These are phyloP conservation scores for Xenopus petersii DNA, from an alignment of 2,797 vertebrate species.

Conservation along the genomic window DNA sequence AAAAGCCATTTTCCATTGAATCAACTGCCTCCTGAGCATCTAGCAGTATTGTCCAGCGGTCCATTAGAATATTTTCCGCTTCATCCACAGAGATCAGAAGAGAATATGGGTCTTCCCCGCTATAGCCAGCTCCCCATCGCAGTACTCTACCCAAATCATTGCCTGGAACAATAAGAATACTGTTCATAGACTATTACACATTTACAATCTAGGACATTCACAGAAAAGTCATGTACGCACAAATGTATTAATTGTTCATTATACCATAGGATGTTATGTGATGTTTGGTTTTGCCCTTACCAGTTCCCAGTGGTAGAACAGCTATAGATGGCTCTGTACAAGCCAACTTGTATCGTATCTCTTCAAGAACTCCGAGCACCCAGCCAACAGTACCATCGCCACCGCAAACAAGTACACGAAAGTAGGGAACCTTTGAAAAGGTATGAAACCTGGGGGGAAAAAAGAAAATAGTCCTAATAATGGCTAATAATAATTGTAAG, in stretches of 20 bases:
- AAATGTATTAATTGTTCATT: no score
- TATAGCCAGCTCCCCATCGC: slow-evolving; percentile 91
- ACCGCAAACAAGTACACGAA: slow-evolving; percentile 90
- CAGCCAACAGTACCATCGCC: slow-evolving; percentile 92
- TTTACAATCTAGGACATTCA: no score
- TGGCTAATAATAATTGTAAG: no score
- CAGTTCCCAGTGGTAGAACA: slow-evolving; percentile 91
- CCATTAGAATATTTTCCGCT: slow-evolving; percentile 87
- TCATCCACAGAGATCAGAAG: slow-evolving; percentile 84
- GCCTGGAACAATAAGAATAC: slow-evolving; percentile 62
- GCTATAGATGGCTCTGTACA: slow-evolving; percentile 87
- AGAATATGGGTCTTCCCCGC: slow-evolving; percentile 81
- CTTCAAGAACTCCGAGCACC: slow-evolving; percentile 88
- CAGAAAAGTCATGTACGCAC: no score
- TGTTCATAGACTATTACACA: not conserved
- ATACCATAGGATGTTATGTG: no score
- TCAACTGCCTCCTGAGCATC: slow-evolving; percentile 79
- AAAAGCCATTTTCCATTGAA: slow-evolving; percentile 67
- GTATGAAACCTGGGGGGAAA: slow-evolving; percentile 74
- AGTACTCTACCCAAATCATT: slow-evolving; percentile 90
- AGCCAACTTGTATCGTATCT: slow-evolving; percentile 78
- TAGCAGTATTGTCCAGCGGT: slow-evolving; percentile 95
- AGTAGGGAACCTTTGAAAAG: slow-evolving; percentile 78
- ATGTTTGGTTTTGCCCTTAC: slow-evolving; percentile 56
- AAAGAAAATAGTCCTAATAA: not conserved